Base-by-base conservation (phyloP, 2,113 vertebrate genomes). In the Sylvilagus bachmani region DNA sequence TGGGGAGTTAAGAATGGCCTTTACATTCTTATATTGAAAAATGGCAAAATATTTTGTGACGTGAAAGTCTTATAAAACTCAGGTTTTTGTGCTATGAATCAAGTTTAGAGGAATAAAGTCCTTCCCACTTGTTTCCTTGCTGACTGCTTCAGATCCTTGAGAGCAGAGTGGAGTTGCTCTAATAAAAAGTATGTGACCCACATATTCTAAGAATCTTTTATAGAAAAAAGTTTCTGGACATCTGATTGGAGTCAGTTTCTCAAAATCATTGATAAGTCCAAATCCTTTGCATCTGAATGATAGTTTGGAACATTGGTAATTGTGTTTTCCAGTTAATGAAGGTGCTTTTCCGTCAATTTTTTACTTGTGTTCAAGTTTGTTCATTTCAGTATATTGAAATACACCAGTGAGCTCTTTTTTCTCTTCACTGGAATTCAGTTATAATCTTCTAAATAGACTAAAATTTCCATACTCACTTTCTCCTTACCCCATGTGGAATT, bases 381-480 rank as follows among this genome's bases (percentile, higher is more conserved):
- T 92, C 36, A 90, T 71, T 90, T 95, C 13, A 70, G 0, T 61
- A 55, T 24, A 38, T 11, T 70, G 11, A 90, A 90, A 78, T 86
- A 78, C 51, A 9, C 31, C 38, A 74, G 36, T 44, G 2, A 36
- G 33, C 5, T 88, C 6, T 88, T 93, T 82, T 64, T 9, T 4
- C 5, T 61, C 27, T 75, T 53, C 38, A 10, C 87, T 94, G 38
- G 14, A 92, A 75, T 9, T 71, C 29, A n/a, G 1, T 38, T 91
- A 3, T 77, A 87, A 86, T 94, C 95, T 95, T 96, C 49, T 77
- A 95, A 96, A 88, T 91, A 73, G 8, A 61, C n/a, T 88, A 78
- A 86, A 93, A 95, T 95, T 86, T 79, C 16, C 4, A 16, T 86
- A 82, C 89, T 75, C 27, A 79, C 21, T 62, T 94, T 25, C 31